Conservation (phyloP, 2,797 vertebrate species). For the Nannoperca obscura region DNA sequence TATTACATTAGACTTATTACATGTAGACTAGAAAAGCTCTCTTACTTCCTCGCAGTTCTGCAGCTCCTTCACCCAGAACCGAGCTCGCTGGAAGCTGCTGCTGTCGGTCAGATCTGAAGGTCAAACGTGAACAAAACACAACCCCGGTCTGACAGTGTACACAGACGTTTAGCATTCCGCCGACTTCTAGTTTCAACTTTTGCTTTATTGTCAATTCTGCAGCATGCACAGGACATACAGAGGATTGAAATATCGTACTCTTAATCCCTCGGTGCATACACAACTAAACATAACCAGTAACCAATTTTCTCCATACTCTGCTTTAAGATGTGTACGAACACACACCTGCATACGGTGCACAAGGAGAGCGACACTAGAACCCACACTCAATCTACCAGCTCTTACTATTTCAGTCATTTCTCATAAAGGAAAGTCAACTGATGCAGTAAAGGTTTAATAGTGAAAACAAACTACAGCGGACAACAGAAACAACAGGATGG, state of each 20-base stretch:
- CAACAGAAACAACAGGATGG: neutral
- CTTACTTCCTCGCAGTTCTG: slow-evolving; percentile 95
- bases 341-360: neutral
- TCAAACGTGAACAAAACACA: neutral
- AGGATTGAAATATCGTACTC: too few species aligned
- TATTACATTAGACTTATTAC: neutral
- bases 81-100: slow-evolving; percentile 95
- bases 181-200: too few species aligned
- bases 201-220: too few species aligned
- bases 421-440: neutral
- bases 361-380: neutral
- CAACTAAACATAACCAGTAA: too few species aligned
- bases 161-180: neutral
- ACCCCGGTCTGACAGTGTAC: neutral
- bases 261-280: too few species aligned
- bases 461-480: neutral
- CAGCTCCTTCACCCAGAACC: slow-evolving; percentile 98
- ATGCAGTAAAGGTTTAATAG: neutral
- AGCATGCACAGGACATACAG: too few species aligned
- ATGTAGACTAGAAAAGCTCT: neutral
- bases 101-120: slow-evolving; percentile 93
- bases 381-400: neutral
- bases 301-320: neutral
- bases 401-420: neutral
- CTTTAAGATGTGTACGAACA: neutral